A percentile compares a stretch with the other conserved stretches of the same genome.
Conservation (phyloP, 2,113 vertebrate species). For the Amblyopsis rosae region DNA sequence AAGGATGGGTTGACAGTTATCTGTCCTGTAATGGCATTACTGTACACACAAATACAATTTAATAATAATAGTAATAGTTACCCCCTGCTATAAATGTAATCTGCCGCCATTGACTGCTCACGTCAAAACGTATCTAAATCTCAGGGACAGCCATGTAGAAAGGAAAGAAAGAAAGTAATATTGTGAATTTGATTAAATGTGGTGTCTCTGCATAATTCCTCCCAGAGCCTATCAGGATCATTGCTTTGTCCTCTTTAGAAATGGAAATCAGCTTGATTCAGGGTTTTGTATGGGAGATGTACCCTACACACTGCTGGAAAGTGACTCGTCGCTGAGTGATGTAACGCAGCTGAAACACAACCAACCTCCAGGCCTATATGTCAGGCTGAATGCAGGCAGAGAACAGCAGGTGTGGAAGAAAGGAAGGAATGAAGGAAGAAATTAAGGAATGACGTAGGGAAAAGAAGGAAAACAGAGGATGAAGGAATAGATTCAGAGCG, state of each 20-base stretch:
- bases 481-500: conserved; percentile 17
- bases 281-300: conserved; percentile 21
- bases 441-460: neutral
- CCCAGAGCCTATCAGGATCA: conserved; percentile 32
- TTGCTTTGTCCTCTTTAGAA: conserved; percentile 31
- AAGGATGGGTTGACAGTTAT: conserved; percentile 15
- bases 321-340: conserved; percentile 27
- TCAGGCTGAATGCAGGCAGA: conserved; percentile 28
- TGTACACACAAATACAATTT: conserved; percentile 9
- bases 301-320: conserved; percentile 11
- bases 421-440: neutral
- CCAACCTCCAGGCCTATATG: conserved; percentile 21
- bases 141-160: conserved; percentile 22
- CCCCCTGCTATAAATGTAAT: conserved; percentile 22
- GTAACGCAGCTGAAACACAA: conserved; percentile 26
- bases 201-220: conserved; percentile 30
- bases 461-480: conserved; percentile 10
- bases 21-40: conserved; percentile 12
- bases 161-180: neutral
- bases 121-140: conserved; percentile 33
- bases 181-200: conserved; percentile 7
- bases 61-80: conserved; percentile 3
- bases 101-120: conserved; percentile 19
- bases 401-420: neutral
- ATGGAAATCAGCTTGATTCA: conserved; percentile 47